Base-by-base conservation (phyloP, 2,113 vertebrate genomes). In the Columba livia region DNA sequence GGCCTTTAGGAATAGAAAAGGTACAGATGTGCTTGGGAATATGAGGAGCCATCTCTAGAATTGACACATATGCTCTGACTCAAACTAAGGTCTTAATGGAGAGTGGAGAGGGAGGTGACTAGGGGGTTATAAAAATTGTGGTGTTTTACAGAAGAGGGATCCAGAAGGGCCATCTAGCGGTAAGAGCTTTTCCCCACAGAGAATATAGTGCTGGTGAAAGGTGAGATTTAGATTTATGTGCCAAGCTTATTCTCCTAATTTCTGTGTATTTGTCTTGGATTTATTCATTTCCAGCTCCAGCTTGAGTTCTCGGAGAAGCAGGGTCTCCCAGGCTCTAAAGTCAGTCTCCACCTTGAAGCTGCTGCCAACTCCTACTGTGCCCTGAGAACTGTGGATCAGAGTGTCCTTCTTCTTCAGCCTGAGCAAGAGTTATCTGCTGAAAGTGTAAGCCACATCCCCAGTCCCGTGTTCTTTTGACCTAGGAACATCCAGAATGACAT, bases 361-460 rank as follows among this genome's bases (percentile, higher is more conserved):
- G 92, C 97, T 12, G 97, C 98, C 11, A 96, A 97, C 51, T 99
- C 99, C 2, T 24, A 97, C 74, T 99, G 99, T 69, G 99, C 98
- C 1, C 79, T 99, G 57, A 57, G 93, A 73, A 98, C 98, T 48
- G 96, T 99, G 44, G 99, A 99, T 94, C 97, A 98, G 96, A 98
- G 98, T 1, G 13, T 99, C 64, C 94, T 99, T 8, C 97, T 99
- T 32, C 97, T 99, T 86, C 96, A 62, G 34, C 14, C 95, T 1
- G 98, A 97, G 32, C 42, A 29, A 11, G 91, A 98, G 38, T 94
- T 99, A 38, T 98, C 94, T 6, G 94, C 98, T 0, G 92, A 97
- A 18, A 97, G 42, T 0, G 96, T 98, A 93, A 96, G 97, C 7
- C 36, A 82, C 54, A 51, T 31, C 12, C 21, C 36, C 42, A 15